phyloP scores from a whole-genome alignment of 2,888 invertebrate species.

The Synergus itoensis region DNA sequence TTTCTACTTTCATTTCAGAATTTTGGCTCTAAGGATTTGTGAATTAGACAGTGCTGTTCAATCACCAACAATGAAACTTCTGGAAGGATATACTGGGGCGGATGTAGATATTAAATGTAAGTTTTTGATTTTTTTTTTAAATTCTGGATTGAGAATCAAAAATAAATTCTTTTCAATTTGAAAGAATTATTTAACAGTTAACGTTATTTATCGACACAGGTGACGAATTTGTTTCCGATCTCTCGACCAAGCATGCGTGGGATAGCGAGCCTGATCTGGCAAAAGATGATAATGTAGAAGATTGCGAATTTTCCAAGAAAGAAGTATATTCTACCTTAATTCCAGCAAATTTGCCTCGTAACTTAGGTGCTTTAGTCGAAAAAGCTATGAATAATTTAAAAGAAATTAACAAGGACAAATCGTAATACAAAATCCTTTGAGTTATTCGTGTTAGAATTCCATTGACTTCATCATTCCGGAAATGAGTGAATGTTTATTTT shows the following conservation, averaged over 20 bases:
- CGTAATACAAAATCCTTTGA: constrained; percentile 43
- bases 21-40: constrained; percentile 89
- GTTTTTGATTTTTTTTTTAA: constrained; percentile 33
- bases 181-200: too few species aligned
- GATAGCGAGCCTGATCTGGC: constrained; percentile 42
- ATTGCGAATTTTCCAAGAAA: constrained; percentile 30
- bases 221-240: constrained; percentile 49
- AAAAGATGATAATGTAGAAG: constrained; percentile 39
- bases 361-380: constrained; percentile 68
- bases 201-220: background rate
- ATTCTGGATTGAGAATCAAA: background rate
- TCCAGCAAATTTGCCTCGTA: constrained; percentile 56
- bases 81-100: constrained; percentile 81
- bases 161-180: background rate
- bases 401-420: constrained; percentile 61
- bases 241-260: constrained; percentile 35
- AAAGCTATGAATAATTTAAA: constrained; percentile 70
- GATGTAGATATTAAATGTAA: constrained; percentile 77
- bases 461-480: background rate
- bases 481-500: background rate
- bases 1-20: constrained; percentile 79
- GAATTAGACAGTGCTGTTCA: constrained; percentile 89
- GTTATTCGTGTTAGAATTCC: background rate
- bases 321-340: constrained; percentile 29
- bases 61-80: constrained; percentile 84